Evolutionary conservation across 2,797 vertebrate genomes (phyloP).

Genomic region (Luscinia luscinia): DNA sequence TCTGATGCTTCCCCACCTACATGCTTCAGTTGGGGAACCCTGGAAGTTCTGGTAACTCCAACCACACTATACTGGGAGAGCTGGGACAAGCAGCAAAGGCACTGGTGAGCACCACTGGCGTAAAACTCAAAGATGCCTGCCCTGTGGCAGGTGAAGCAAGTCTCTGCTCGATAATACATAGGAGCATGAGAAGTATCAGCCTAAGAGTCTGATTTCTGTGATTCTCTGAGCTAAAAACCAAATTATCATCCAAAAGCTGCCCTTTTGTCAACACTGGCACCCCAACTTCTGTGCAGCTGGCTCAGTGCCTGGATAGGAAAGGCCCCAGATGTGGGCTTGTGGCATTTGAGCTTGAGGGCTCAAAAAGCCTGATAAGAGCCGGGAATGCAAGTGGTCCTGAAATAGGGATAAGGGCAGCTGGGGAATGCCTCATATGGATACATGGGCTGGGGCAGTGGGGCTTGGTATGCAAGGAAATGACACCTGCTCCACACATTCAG

Average conservation of each 20-base stretch:
- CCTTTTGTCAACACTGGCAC: not conserved
- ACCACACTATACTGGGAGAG: not conserved
- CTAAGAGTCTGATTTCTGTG: not conserved
- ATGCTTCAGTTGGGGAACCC: not conserved
- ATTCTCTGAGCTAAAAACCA: not conserved
- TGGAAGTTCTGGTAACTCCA: not conserved
- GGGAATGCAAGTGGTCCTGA: constrained; percentile 63
- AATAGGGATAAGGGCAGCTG: constrained; percentile 53
- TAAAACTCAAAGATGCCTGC: not conserved
- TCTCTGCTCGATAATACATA: not conserved
- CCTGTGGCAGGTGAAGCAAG: not conserved
- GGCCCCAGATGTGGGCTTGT: constrained; percentile 44
- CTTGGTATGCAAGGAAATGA: constrained; percentile 42
- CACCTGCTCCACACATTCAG: constrained; percentile 28
- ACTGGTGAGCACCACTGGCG: not conserved
- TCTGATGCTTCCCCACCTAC: not conserved
- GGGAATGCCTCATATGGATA: constrained; percentile 58
- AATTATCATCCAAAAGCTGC: not conserved
- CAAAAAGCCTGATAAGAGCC: constrained; percentile 40
- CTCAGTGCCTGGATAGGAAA: not conserved
- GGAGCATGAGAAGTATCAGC: not conserved
- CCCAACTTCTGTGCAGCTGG: not conserved
- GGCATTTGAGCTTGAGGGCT: not conserved
- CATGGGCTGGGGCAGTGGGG: not conserved
- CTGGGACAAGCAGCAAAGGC: not conserved